These are phyloP conservation scores for Palythoa grandiflora DNA, from an alignment of 92 coral and sea anemone genomes.

Conservation along the genomic window DNA sequence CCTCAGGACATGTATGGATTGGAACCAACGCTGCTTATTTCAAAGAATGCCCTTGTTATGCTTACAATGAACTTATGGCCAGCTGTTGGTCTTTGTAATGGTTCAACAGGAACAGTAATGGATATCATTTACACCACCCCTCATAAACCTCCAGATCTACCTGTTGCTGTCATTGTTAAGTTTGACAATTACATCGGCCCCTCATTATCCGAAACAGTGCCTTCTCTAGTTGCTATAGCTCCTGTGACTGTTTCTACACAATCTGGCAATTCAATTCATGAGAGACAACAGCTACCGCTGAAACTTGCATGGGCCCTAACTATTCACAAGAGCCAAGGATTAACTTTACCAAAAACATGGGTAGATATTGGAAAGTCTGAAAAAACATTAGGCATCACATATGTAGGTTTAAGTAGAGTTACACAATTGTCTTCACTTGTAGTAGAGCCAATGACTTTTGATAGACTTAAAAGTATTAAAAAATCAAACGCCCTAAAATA, in stretches of 20 bases:
- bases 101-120: no score
- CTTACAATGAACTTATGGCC: neutral
- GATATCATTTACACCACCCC: no score
- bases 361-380: constrained; percentile 52
- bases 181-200: neutral
- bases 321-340: constrained; percentile 53
- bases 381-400: constrained; percentile 48
- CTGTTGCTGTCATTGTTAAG: constrained; percentile 1
- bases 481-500: constrained; percentile 53
- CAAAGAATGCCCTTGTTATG: neutral
- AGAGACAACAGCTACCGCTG: constrained; percentile 3
- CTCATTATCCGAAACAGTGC: neutral
- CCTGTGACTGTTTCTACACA: neutral
- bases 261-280: constrained; percentile 1
- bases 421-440: constrained; percentile 39
- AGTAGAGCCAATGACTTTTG: constrained; percentile 54
- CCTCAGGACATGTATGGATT: no score
- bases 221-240: neutral
- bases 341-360: constrained; percentile 54
- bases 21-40: no score
- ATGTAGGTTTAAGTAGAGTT: constrained; percentile 53
- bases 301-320: constrained; percentile 7
- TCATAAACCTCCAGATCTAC: no score
- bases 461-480: constrained; percentile 55
- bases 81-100: no score